These are phyloP conservation scores for Chionis minor DNA, from an alignment of 2,113 vertebrate species.

Conservation along the genomic window DNA sequence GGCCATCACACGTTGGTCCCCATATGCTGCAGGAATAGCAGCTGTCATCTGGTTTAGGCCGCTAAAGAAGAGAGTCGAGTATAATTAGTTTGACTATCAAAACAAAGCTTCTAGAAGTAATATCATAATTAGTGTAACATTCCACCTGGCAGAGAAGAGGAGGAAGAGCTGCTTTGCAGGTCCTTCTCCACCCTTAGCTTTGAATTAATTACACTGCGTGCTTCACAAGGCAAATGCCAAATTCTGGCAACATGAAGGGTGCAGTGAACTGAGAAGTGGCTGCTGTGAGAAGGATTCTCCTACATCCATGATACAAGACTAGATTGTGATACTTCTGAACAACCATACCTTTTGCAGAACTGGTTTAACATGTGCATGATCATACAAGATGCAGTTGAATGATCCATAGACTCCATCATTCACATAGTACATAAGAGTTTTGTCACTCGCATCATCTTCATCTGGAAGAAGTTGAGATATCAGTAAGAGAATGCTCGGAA, in stretches of 20 bases:
- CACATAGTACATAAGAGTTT: slow-evolving; percentile 96
- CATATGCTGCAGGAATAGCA: slow-evolving; percentile 93
- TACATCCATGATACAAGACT: rapidly evolving
- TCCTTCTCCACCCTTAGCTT: background rate
- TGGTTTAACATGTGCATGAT: slow-evolving; percentile 92
- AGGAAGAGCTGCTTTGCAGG: background rate
- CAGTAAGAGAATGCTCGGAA: background rate
- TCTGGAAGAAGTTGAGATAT: slow-evolving; percentile 73
- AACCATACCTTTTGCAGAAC: slow-evolving; percentile 85
- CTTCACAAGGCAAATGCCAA: background rate
- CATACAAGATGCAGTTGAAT: slow-evolving; percentile 95
- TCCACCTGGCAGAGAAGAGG: background rate
- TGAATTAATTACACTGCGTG: background rate
- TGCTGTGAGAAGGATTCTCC: background rate
- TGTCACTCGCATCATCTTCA: slow-evolving; percentile 85
- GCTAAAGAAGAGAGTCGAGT: slow-evolving; percentile 66
- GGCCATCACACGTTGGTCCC: slow-evolving; percentile 95
- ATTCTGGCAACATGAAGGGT: background rate
- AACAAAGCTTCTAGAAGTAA: background rate
- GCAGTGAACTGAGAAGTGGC: background rate
- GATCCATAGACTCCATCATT: slow-evolving; percentile 98
- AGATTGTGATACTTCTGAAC: background rate
- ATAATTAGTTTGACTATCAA: background rate
- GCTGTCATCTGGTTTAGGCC: slow-evolving; percentile 90
- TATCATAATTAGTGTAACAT: background rate